These are phyloP conservation scores for Nanorana parkeri DNA, from an alignment of 2,113 vertebrate species.

Conservation along the genomic window DNA sequence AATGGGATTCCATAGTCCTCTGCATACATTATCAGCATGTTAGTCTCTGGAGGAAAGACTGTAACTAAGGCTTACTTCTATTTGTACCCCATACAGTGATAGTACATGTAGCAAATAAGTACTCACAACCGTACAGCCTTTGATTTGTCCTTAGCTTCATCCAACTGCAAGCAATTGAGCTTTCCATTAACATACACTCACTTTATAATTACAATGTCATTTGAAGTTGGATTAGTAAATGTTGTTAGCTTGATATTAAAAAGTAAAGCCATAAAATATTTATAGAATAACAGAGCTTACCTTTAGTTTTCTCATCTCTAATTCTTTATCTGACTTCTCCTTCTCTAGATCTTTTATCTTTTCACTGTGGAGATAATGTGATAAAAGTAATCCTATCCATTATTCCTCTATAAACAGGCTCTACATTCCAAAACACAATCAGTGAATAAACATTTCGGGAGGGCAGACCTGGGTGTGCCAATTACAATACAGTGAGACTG, in stretches of 20 bases:
- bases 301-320: constrained; percentile 61
- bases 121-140: too few relatives aligned
- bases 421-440: constrained; percentile 4
- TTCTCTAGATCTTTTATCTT: constrained; percentile 58
- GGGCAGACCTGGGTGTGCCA: neutral
- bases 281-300: constrained; percentile 50
- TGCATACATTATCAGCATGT: too few relatives aligned
- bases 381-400: neutral
- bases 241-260: too few relatives aligned
- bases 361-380: constrained; percentile 52
- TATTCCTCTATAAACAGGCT: neutral
- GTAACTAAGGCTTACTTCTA: too few relatives aligned
- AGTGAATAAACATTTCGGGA: neutral
- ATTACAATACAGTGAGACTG: neutral
- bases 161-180: neutral
- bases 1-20: too few relatives aligned
- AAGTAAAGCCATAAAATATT: neutral
- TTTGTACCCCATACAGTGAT: too few relatives aligned
- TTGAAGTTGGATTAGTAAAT: too few relatives aligned
- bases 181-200: too few relatives aligned
- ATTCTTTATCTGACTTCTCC: constrained; percentile 56
- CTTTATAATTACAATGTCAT: too few relatives aligned
- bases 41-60: too few relatives aligned
- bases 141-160: neutral
- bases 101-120: too few relatives aligned